Evolutionary conservation across 2,113 vertebrate species (phyloP).

Genomic region (Hippocampus abdominalis): DNA sequence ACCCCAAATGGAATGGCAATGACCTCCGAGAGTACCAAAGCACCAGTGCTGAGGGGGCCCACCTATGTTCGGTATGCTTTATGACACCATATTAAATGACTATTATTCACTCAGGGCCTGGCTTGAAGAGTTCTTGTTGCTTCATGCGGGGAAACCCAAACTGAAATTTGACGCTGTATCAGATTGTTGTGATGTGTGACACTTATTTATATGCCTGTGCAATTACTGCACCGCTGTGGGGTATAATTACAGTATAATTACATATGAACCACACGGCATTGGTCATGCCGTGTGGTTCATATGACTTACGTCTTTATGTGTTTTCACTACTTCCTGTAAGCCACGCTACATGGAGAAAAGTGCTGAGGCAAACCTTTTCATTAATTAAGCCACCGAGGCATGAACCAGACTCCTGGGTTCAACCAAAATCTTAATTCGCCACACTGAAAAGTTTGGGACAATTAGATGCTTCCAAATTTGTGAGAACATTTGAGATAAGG

Average conservation of each 20-base stretch:
- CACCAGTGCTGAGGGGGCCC: conserved; percentile 10
- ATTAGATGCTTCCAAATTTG: not conserved
- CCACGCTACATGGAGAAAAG: not conserved
- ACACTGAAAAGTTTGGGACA: not conserved
- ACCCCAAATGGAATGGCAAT: conserved; percentile 12
- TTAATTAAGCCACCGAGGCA: not conserved
- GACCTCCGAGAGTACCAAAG: conserved; percentile 11
- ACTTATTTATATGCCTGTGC: conserved; percentile 55
- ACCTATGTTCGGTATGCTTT: conserved; percentile 31
- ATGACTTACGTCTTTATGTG: conserved; percentile 4
- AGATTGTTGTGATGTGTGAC: conserved; percentile 57
- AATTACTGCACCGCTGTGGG: conserved; percentile 45
- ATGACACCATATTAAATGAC: conserved; percentile 39
- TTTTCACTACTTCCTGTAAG: not conserved
- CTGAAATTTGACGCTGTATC: conserved; percentile 42
- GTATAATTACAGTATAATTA: conserved; percentile 47
- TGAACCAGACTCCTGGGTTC: not conserved
- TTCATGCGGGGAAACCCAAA: conserved; percentile 34
- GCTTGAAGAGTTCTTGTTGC: conserved; percentile 27
- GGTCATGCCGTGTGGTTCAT: conserved; percentile 8
- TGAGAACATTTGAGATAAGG: not conserved
- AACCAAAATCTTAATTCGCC: not conserved
- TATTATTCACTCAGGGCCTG: conserved; percentile 22
- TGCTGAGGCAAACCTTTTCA: not conserved
- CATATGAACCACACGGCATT: too few relatives aligned